phyloP scores from a whole-genome alignment of 2,888 invertebrate genomes.

The Sabatieria punctata region DNA sequence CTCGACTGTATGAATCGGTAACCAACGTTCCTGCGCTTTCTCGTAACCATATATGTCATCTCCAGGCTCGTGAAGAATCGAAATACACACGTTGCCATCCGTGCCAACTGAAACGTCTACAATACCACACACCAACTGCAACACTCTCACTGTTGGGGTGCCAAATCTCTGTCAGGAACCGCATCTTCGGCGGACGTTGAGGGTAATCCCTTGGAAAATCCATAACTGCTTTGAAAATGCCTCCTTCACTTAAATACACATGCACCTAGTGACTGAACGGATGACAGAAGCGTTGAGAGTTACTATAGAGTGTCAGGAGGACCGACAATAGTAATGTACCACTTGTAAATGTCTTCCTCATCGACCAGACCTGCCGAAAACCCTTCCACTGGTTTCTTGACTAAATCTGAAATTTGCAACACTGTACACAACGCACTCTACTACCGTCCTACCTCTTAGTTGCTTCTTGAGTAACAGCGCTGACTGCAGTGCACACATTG shows the following conservation, averaged over 20 bases:
- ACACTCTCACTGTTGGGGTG: conserved; percentile 92
- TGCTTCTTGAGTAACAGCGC: too few species aligned
- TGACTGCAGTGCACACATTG: too few species aligned
- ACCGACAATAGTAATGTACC: conserved; percentile 99
- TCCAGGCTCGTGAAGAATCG: conserved; percentile 93
- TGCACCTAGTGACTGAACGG: too few species aligned
- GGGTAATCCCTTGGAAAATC: conserved; percentile 98
- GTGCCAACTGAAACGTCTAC: conserved; percentile 77
- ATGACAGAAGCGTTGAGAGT: too few species aligned
- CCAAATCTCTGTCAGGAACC: conserved; percentile 97
- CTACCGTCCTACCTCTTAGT: too few species aligned
- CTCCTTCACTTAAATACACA: too few species aligned
- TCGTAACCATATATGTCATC: conserved; percentile 96
- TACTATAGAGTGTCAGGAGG: conserved; percentile 97
- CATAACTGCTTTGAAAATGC: too few species aligned
- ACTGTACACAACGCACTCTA: too few species aligned
- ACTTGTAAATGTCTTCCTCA: conserved; percentile 97
- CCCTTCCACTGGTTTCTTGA: conserved; percentile 97
- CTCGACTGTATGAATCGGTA: conserved; percentile 82
- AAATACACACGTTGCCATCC: conserved; percentile 94
- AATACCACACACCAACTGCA: too few species aligned
- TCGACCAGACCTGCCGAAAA: conserved; percentile 99
- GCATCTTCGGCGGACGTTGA: conserved; percentile 93
- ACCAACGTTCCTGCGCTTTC: conserved; percentile 91
- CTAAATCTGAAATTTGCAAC: conserved; percentile 76